Evolutionary conservation across 2,113 vertebrate species (phyloP), one percentile per base, ranked within the genome.

Genomic region (Nyctibius bracteatus): DNA sequence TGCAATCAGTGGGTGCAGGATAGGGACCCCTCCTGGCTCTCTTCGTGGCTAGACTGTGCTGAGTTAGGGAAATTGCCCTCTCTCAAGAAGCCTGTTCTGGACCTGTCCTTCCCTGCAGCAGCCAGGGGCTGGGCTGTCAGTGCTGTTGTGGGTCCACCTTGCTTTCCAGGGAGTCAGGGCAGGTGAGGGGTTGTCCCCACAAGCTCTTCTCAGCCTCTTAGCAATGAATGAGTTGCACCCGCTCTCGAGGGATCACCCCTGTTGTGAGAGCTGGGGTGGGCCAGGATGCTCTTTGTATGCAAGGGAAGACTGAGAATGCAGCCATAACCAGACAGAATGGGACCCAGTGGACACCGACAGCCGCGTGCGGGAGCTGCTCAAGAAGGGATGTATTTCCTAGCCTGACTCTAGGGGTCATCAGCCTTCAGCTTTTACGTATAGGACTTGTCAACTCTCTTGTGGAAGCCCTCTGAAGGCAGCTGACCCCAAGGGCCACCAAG

Each of bases 331-430:
- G 19, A 0, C 1, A 46, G 61, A 28, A 1, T 8, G 39, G 72
- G 63, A 14, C 63, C 3, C 6, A 3, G 8, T 4, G 74, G 44
- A 2, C 43, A 5, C 28, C 0, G 15, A 2, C 16, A 15, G 52
- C 46, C 2, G 3, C 25, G 2, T 4, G 35, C 4, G 0, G 39
- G 47, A 75, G 66, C 61, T 44, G 47, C 77, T 67, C 14, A 17
- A 68, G 65, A 35, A n/a, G 72, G 55, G 43, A 37, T 67, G 61
- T 15, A 43, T 95, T 94, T 86, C 85, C 66, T 8, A 30, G 79
- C 58, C 85, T 90, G 91, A 79, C 96, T 97, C 54, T 96, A 96
- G 97, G 81, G 89, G 94, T 97, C 95, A 75, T 95, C 92, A 95
- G 92, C 81, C 86, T 85, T 88, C 93, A 95, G 94, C 59, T 95